Evolutionary conservation across 2,888 invertebrate genomes (phyloP), one percentile per base, ranked within the genome.

Genomic region (Erebia aethiops): DNA sequence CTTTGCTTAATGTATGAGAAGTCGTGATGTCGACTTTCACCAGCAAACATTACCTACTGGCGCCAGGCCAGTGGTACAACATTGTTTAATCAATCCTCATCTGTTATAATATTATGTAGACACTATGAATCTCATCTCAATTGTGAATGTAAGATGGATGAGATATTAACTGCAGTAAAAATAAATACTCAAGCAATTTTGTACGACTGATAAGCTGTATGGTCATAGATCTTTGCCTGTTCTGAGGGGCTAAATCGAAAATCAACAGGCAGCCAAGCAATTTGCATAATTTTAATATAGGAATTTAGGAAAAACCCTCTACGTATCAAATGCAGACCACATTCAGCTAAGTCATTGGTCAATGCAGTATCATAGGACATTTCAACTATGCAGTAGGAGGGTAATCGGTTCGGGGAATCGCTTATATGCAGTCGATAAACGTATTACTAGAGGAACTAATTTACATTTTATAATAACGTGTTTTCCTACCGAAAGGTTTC

Each of bases 11-110:
- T 92, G 87, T 91, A 91, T 90, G 88, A 80, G 89, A 88, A 89
- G 86, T 92, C 92, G 91, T 92, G 92, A 89, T 82, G 79, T 46
- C 80, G 77, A 91, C 92, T 92, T 92, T 92, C 92, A 87, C 92
- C 89, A 84, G 84, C 61, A 43, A 70, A 85, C 87, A 88, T 89
- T 87, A n/a, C n/a, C n/a, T n/a, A 87, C 83, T 80, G 85, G 84
- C 85, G 89, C 88, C 88, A 83, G 43, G 26, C 56, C 54, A 67
- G 56, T 21, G 61, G 63, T 63, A 70, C 67, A 60, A 65, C 67
- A 65, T 62, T 68, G 26, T 60, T 64, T 61, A 65, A 64, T 70
- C 65, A 65, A 13, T 43, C 65, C 13, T 13, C 16, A 43, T 61
- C 11, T 41, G 16, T 26, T 5, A 18, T 5, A 43, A 56, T 18